phyloP scores from a whole-genome alignment of 2,797 vertebrate genomes.

The Acridotheres tristis region DNA sequence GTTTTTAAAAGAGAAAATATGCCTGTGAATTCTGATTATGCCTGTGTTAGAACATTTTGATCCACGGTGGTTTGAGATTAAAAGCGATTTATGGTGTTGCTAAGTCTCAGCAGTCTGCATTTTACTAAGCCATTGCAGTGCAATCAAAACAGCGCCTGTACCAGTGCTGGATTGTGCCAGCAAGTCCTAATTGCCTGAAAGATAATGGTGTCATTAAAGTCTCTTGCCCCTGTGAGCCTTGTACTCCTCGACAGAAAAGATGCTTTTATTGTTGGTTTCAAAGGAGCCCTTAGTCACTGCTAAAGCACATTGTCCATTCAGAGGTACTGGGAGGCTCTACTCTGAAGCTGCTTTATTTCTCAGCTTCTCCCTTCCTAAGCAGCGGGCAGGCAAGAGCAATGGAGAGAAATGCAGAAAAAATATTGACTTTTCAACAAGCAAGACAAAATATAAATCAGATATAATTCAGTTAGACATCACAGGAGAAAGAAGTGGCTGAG shows the following conservation, averaged over 20 bases:
- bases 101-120: neutral
- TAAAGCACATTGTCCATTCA: slow-evolving; percentile 40
- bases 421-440: neutral
- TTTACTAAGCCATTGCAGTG: slow-evolving; percentile 4
- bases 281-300: slow-evolving; percentile 41
- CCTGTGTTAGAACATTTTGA: slow-evolving; percentile 18
- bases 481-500: neutral
- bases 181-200: slow-evolving; percentile 40
- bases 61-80: neutral
- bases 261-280: slow-evolving; percentile 54
- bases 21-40: neutral
- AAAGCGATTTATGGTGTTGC: slow-evolving; percentile 1
- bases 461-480: neutral
- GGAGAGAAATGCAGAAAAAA: neutral
- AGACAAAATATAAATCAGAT: neutral
- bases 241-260: slow-evolving; percentile 23
- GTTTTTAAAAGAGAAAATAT: slow-evolving; percentile 38
- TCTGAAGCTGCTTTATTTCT: slow-evolving; percentile 13
- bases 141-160: neutral
- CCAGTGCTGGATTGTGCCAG: slow-evolving; percentile 1
- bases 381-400: neutral
- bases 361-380: neutral
- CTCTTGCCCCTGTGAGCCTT: slow-evolving; percentile 29
- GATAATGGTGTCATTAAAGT: slow-evolving; percentile 66
- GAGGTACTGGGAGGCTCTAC: neutral